phyloP scores from a whole-genome alignment of 1,140 invertebrate species.

The Heliothis virescens region DNA sequence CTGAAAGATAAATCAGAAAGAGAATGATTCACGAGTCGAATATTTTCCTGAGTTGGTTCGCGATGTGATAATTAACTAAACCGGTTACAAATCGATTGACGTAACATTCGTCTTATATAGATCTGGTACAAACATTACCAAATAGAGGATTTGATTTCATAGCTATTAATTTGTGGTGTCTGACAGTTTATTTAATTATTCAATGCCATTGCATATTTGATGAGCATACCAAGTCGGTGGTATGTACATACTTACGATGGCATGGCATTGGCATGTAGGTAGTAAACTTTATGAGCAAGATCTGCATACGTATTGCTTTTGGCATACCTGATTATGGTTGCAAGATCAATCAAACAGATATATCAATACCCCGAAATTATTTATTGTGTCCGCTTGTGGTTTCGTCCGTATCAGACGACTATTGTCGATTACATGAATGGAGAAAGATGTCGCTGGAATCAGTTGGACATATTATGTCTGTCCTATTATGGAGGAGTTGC shows the following conservation, averaged over 20 bases:
- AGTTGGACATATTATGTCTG: no score
- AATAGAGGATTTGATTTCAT: background rate
- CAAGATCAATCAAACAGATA: background rate
- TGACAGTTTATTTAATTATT: slow-evolving; percentile 24
- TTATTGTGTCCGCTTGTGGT: no score
- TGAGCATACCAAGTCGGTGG: background rate
- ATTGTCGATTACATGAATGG: no score
- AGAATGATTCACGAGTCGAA: slow-evolving; percentile 1
- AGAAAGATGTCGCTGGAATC: no score
- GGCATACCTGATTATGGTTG: background rate
- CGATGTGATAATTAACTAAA: slow-evolving; percentile 17
- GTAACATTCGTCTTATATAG: slow-evolving; percentile 6
- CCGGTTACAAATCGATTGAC: slow-evolving; percentile 19
- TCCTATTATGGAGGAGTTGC: no score
- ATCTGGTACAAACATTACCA: slow-evolving; percentile 3
- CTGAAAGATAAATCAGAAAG: background rate
- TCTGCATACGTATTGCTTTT: slow-evolving; percentile 19
- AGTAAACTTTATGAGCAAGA: slow-evolving; percentile 27
- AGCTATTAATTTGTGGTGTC: background rate
- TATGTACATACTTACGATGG: background rate
- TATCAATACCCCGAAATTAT: background rate
- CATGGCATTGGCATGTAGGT: slow-evolving; percentile 22
- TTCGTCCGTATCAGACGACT: no score
- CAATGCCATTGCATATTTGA: slow-evolving; percentile 11
- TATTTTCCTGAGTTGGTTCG: background rate